Evolutionary conservation across 2,797 vertebrate genomes (phyloP).

Genomic region (Merluccius polli): DNA sequence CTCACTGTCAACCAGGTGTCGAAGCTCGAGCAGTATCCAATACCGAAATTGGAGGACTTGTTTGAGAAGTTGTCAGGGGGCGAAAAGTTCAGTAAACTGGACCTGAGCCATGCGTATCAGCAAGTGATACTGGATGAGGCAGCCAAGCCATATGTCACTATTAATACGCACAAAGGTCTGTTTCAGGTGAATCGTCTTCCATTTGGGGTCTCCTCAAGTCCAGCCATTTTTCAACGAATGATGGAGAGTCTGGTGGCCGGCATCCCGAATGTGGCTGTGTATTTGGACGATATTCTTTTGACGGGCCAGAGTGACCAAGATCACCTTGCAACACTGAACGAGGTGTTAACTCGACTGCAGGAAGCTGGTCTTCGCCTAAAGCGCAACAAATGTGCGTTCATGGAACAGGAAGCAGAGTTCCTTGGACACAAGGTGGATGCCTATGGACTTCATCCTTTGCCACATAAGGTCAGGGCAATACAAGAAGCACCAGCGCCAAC

Average conservation of each 20-base stretch:
- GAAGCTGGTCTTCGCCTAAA: not conserved
- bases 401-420: not conserved
- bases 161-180: too few species aligned
- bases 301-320: not conserved
- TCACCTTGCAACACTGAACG: not conserved
- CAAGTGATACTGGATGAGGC: too few species aligned
- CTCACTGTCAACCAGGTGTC: too few species aligned
- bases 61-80: too few species aligned
- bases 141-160: too few species aligned
- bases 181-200: too few species aligned
- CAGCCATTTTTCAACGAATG: not conserved
- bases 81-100: too few species aligned
- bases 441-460: not conserved
- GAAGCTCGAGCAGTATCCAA: too few species aligned
- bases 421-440: not conserved
- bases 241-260: not conserved
- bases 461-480: not conserved
- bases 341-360: not conserved
- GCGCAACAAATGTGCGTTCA: too few species aligned
- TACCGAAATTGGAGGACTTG: too few species aligned
- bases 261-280: not conserved
- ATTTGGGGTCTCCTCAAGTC: too few species aligned
- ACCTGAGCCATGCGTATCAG: too few species aligned
- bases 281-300: not conserved
- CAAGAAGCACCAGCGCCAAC: not conserved